Percentiles rank a stretch among this genome's conserved stretches.
Evolutionary conservation across 2,797 vertebrate genomes (phyloP).

Genomic region (Threskiornis aethiopicus): DNA sequence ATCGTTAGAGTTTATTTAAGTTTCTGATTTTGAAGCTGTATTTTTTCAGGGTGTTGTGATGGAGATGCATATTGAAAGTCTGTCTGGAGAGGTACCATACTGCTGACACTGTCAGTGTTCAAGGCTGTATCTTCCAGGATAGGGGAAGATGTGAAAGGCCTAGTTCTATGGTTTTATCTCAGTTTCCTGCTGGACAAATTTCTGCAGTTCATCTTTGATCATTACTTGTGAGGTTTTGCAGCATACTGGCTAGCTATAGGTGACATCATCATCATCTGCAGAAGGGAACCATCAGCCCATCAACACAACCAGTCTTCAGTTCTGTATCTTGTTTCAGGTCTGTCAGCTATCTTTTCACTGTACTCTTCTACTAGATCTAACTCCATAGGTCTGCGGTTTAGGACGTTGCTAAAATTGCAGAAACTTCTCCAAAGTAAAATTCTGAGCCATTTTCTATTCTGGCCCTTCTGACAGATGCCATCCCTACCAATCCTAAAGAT

Average conservation of each 20-base stretch:
- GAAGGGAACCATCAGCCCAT: background rate
- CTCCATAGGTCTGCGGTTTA: background rate
- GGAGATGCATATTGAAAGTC: background rate
- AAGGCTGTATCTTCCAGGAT: background rate
- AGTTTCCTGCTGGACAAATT: background rate
- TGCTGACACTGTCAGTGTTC: rapidly evolving
- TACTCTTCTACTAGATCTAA: background rate
- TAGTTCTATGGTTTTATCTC: background rate
- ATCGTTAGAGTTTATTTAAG: background rate
- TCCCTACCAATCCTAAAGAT: background rate
- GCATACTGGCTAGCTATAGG: background rate
- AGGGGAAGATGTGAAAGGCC: background rate
- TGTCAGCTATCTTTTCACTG: background rate
- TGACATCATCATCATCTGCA: background rate
- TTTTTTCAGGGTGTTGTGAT: background rate
- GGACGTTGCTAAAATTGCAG: background rate
- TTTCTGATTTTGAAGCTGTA: background rate
- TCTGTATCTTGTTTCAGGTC: background rate
- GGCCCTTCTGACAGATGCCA: background rate
- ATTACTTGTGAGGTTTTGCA: background rate
- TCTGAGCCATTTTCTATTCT: background rate
- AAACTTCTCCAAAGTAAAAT: background rate
- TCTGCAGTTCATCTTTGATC: background rate
- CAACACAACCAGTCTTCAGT: background rate
- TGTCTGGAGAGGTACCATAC: background rate